These are phyloP conservation scores for Anableps anableps DNA, from an alignment of 2,797 vertebrate species.

Conservation along the genomic window DNA sequence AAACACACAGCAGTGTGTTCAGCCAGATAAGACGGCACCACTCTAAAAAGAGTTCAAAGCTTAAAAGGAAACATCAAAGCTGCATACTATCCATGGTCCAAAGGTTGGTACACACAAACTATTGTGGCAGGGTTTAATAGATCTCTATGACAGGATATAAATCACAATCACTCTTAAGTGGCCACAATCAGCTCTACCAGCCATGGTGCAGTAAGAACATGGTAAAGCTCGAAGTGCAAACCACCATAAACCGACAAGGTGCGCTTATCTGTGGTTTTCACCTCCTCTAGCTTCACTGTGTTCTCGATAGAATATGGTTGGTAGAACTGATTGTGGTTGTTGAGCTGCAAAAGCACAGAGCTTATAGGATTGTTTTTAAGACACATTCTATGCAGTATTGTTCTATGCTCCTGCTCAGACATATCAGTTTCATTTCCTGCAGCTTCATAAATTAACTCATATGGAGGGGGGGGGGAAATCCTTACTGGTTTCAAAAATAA, in stretches of 20 bases:
- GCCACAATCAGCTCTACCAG: background rate
- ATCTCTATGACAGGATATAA: constrained; percentile 6
- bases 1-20: constrained; percentile 10
- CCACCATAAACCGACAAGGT: background rate
- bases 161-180: background rate
- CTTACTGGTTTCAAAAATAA: background rate
- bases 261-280: background rate
- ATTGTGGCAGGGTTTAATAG: background rate
- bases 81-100: constrained; percentile 5
- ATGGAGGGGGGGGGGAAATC: too few relatives aligned
- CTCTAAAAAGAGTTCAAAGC: background rate
- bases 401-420: background rate
- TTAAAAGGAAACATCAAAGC: constrained; percentile 11
- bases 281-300: background rate
- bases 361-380: background rate
- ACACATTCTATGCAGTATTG: background rate
- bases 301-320: background rate
- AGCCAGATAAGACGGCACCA: constrained; percentile 5
- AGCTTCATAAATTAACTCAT: background rate
- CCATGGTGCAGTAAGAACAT: background rate
- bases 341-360: background rate
- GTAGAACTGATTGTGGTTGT: background rate
- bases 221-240: background rate
- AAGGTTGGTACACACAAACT: background rate
- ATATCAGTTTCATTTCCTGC: background rate